Evolutionary conservation across 2,113 vertebrate genomes (phyloP), one percentile per base, ranked within the genome.

Genomic region (Xenus cinereus): DNA sequence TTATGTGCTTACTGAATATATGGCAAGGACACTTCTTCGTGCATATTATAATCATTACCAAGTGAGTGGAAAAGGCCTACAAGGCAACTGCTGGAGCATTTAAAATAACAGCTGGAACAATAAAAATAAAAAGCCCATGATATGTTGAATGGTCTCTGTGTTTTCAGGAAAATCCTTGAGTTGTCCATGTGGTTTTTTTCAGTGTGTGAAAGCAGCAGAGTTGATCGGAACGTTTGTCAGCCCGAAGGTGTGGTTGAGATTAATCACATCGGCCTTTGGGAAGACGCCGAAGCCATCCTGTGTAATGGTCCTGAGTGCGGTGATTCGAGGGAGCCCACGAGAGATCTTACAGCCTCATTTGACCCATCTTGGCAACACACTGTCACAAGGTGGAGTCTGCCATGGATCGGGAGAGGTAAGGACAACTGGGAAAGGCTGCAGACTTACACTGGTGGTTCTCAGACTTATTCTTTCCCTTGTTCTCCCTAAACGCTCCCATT

Each of bases 401-500:
- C 99, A 99, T 66, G 97, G 94, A 4, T 98, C 98, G 87, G 99
- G 98, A 82, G 98, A 99, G 95, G 99, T 99, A 94, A 98, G 98
- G 27, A 45, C 12, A 23, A 46, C 12, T 63, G 62, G 12, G 32
- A n/a, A 45, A 60, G 37, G 10, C n/a, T 22, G 4, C 26, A 79
- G 54, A 16, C n/a, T 23, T 57, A 66, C 17, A 14, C 17, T 1
- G 2, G 24, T 41, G 9, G 6, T 46, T 64, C 45, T 72, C 6
- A 24, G 80, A 26, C 2, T 3, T 41, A 2, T 18, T 63, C 57
- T 78, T 76, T 9, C 5, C 2, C 11, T 46, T 68, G 1, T 54
- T 88, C 12, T 85, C 48, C 74, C 59, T 66, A 17, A 72, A 15
- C 37, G 32, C 11, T 87, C 51, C 57, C 57, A 28, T 80, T 92